Percentiles rank a stretch among this genome's conserved stretches.
Evolutionary conservation across 2,888 invertebrate genomes (phyloP).

Genomic region (Abrostola tripartita): DNA sequence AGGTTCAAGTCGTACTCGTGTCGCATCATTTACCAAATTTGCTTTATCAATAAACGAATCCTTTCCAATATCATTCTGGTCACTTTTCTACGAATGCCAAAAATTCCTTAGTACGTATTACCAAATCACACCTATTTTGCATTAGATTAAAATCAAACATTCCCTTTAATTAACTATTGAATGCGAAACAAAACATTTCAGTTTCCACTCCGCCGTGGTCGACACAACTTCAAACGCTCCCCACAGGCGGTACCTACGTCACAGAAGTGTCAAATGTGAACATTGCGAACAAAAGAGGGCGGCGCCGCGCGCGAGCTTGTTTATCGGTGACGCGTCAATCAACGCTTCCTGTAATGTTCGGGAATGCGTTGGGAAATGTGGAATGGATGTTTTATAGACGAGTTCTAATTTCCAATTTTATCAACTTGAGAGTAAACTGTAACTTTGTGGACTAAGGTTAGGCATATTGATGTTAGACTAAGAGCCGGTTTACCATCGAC

Average conservation of each 20-base stretch:
- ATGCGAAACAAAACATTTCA: constrained; percentile 28
- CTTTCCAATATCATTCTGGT: no score
- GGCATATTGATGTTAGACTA: no score
- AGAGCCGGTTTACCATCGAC: no score
- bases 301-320: constrained; percentile 70
- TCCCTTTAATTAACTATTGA: constrained; percentile 37
- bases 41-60: no score
- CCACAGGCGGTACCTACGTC: constrained; percentile 28
- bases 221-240: constrained; percentile 29
- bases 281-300: constrained; percentile 55
- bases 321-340: constrained; percentile 75
- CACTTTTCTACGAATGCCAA: no score
- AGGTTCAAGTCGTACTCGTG: no score
- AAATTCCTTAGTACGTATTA: no score
- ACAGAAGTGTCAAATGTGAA: constrained; percentile 50
- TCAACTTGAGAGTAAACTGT: no score
- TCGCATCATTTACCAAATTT: no score
- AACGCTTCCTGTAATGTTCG: constrained; percentile 65
- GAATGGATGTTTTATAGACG: constrained; percentile 11
- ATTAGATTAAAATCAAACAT: constrained; percentile 15
- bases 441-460: no score
- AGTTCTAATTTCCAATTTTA: neutral
- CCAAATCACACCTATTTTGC: neutral
- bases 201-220: constrained; percentile 26
- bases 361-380: constrained; percentile 26